These are phyloP conservation scores for Pristionchus arcanus DNA, from an alignment of 2,888 invertebrate species.

Conservation along the genomic window DNA sequence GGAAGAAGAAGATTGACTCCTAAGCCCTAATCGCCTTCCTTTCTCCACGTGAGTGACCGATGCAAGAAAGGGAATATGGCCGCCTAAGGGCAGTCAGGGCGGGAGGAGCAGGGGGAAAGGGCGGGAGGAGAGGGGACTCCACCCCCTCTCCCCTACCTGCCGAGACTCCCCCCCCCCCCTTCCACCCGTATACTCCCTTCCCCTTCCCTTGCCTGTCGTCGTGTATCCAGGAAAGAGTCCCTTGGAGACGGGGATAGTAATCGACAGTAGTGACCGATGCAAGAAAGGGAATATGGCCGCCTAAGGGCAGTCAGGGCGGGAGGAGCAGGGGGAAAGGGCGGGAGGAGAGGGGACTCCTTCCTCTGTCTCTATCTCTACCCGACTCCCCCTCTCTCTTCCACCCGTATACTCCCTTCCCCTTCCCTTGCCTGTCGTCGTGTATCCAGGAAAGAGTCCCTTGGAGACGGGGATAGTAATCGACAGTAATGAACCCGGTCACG, in stretches of 20 bases:
- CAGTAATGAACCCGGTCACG: conserved; percentile 50
- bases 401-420: background rate
- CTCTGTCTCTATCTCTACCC: conserved; percentile 26
- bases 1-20: background rate
- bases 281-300: conserved; percentile 1
- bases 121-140: conserved; percentile 19
- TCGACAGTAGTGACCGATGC: background rate
- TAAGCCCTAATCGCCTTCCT: background rate
- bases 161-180: conserved; percentile 41
- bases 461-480: background rate
- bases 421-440: background rate
- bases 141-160: background rate
- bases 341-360: conserved; percentile 23
- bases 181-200: background rate
- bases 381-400: background rate
- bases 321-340: background rate
- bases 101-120: background rate
- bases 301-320: background rate
- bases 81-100: background rate
- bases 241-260: background rate
- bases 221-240: conserved; percentile 5
- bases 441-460: conserved; percentile 15
- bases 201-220: background rate
- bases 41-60: conserved; percentile 14
- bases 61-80: background rate